phyloP scores from a whole-genome alignment of 2,797 vertebrate species.

The Prionace glauca region DNA sequence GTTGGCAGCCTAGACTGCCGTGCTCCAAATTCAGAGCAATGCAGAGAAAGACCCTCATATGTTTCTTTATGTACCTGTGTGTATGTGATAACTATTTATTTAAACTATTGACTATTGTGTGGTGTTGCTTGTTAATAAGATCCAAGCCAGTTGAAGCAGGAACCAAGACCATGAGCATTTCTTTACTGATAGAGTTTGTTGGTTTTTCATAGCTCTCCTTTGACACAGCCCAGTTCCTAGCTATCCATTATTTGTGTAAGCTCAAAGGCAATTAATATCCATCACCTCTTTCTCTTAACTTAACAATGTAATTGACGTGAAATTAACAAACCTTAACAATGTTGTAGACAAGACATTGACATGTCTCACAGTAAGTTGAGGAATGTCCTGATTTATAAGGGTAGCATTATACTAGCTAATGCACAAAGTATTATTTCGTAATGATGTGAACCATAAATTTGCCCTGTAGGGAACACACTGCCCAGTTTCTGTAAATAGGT shows the following conservation, averaged over 20 bases:
- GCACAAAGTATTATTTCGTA: not conserved
- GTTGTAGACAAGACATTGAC: too few relatives aligned
- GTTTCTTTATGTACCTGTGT: not conserved
- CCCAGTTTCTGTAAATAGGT: not conserved
- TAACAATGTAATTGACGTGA: too few relatives aligned
- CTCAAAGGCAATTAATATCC: too few relatives aligned
- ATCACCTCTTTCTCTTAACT: too few relatives aligned
- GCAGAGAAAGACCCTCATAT: not conserved
- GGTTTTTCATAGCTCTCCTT: too few relatives aligned
- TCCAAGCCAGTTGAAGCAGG: too few relatives aligned
- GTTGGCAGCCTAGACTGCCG: not conserved
- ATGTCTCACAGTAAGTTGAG: not conserved
- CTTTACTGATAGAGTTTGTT: too few relatives aligned
- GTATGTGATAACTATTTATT: not conserved
- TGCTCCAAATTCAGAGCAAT: not conserved
- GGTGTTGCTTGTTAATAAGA: not conserved
- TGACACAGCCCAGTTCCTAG: too few relatives aligned
- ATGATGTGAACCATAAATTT: not conserved
- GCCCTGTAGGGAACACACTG: not conserved
- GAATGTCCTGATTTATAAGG: not conserved
- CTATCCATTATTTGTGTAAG: too few relatives aligned
- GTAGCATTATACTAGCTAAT: not conserved
- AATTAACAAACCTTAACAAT: too few relatives aligned
- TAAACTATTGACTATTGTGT: not conserved
- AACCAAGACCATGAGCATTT: too few relatives aligned